phyloP scores from a whole-genome alignment of 1,140 invertebrate genomes.

The Drosophila orosa region DNA sequence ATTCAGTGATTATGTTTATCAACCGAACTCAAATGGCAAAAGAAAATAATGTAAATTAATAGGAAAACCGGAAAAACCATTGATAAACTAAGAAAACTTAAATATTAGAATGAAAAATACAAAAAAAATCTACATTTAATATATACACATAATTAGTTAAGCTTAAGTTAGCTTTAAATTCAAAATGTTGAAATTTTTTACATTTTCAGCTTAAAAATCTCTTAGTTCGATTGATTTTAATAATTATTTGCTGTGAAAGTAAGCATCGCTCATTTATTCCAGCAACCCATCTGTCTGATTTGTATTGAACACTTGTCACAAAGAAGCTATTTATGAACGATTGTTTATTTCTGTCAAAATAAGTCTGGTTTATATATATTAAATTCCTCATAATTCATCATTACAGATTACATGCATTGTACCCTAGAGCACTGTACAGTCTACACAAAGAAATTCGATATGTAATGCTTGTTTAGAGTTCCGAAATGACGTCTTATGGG shows the following conservation, averaged over 20 bases:
- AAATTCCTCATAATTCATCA: background rate
- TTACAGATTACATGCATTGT: background rate
- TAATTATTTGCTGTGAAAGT: background rate
- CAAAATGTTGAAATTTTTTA: background rate
- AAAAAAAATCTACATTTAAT: background rate
- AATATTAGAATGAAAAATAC: background rate
- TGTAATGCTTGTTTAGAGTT: background rate
- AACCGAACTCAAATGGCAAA: background rate
- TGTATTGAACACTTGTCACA: background rate
- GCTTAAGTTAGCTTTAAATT: no score
- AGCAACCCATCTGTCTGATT: background rate
- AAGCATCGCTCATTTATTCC: background rate
- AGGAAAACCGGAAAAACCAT: background rate
- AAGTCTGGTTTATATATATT: background rate
- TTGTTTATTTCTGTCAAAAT: background rate
- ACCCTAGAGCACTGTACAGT: background rate
- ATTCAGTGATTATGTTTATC: background rate
- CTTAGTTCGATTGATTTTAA: no score
- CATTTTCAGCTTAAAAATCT: background rate
- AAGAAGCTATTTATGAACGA: background rate
- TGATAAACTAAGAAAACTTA: no score
- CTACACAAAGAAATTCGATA: background rate
- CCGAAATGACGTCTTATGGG: background rate
- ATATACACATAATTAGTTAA: background rate
- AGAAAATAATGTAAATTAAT: background rate